Evolutionary conservation across 1,140 invertebrate species (phyloP).

Genomic region (Gonatopus flavifemur): DNA sequence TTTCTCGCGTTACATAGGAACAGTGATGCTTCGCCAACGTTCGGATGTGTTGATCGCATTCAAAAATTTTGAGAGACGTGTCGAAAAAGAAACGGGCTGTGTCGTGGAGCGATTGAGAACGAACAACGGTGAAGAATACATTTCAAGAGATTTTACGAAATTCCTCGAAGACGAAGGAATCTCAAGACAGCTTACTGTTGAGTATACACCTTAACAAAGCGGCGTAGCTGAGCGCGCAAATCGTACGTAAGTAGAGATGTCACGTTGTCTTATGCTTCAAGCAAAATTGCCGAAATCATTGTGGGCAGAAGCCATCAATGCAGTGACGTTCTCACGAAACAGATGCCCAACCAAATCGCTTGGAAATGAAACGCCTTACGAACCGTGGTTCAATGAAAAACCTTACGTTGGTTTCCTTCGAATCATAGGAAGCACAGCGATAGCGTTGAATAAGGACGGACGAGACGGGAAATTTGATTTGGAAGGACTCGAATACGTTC

Average conservation of each 20-base stretch:
- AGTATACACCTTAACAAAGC: not conserved
- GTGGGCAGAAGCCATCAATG: conserved; percentile 3
- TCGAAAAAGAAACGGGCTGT: not conserved
- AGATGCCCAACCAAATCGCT: conserved; percentile 2
- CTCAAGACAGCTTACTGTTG: not conserved
- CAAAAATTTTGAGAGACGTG: not conserved
- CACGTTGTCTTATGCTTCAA: not conserved
- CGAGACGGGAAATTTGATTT: conserved; percentile 1
- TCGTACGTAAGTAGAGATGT: not conserved
- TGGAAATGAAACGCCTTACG: not conserved
- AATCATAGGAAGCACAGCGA: not conserved
- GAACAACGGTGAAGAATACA: no score
- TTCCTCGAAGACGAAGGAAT: no score
- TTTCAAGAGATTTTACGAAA: no score
- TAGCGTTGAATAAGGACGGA: not conserved
- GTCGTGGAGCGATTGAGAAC: not conserved
- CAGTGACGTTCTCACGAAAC: not conserved
- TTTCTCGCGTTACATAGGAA: no score
- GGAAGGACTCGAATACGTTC: no score
- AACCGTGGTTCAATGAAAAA: not conserved
- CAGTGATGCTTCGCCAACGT: no score
- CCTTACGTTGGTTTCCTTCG: not conserved
- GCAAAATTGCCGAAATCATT: not conserved
- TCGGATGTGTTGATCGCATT: conserved; percentile 10
- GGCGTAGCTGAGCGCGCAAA: not conserved